These are phyloP conservation scores for Alentia gelatinosa DNA, from an alignment of 2,888 invertebrate genomes.

Conservation along the genomic window DNA sequence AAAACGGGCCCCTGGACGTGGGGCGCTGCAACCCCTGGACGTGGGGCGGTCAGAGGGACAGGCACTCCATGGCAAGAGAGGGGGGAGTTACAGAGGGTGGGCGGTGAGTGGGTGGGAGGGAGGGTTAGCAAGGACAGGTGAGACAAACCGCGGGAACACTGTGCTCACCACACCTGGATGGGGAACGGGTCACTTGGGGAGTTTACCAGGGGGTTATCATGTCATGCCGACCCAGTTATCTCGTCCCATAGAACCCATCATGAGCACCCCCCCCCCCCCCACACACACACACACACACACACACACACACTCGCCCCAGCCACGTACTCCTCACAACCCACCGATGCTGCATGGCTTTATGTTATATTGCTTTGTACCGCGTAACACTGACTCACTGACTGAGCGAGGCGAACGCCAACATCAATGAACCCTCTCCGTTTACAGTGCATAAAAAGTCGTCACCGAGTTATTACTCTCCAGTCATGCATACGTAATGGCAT, in stretches of 20 bases:
- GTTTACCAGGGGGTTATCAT: neutral
- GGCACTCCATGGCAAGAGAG: neutral
- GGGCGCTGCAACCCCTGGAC: neutral
- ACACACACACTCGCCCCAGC: neutral
- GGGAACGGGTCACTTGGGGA: neutral
- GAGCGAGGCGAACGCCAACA: neutral
- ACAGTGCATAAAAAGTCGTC: slow-evolving; percentile 15
- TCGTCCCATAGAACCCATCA: neutral
- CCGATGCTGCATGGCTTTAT: neutral
- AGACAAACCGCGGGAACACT: neutral
- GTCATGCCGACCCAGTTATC: neutral
- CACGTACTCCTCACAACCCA: neutral
- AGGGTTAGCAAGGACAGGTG: neutral
- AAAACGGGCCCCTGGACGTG: slow-evolving; percentile 30
- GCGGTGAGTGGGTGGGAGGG: neutral
- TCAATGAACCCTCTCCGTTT: neutral
- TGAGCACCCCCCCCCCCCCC: neutral
- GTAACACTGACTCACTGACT: neutral
- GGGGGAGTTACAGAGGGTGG: neutral
- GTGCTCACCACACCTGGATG: slow-evolving; percentile 22
- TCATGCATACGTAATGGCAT: neutral
- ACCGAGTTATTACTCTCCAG: neutral
- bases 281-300: neutral
- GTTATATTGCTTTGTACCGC: slow-evolving; percentile 16
- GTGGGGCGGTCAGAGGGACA: neutral